Percentiles rank a stretch among this genome's conserved stretches.
Conservation (phyloP, 1,140 invertebrate genomes). For the Hydropsyche tenuis region DNA sequence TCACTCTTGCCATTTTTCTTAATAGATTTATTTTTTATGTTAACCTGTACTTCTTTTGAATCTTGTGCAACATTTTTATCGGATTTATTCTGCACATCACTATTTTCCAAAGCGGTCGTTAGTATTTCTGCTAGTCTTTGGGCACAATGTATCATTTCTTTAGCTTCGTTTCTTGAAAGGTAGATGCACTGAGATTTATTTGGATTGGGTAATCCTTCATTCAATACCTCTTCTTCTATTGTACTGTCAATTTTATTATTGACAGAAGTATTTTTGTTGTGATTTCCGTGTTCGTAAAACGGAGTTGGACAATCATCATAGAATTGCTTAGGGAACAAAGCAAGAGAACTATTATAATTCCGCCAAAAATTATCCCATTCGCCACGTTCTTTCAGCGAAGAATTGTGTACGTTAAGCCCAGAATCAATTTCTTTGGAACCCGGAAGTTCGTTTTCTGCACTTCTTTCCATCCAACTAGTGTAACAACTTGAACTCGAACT, state of each 20-base stretch:
- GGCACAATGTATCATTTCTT: constrained; percentile 48
- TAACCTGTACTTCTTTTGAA: constrained; percentile 16
- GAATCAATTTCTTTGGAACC: not conserved
- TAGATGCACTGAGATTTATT: not conserved
- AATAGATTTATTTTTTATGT: not conserved
- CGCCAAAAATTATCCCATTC: constrained; percentile 48
- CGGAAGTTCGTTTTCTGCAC: constrained; percentile 32
- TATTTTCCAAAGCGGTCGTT: constrained; percentile 42
- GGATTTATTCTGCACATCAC: not conserved
- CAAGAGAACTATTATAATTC: constrained; percentile 47
- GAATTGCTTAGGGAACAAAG: constrained; percentile 44
- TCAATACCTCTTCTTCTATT: not conserved
- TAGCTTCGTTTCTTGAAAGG: constrained; percentile 39
- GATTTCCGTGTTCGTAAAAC: constrained; percentile 37
- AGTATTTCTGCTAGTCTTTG: constrained; percentile 48
- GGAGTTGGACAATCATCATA: constrained; percentile 49
- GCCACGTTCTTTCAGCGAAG: constrained; percentile 39
- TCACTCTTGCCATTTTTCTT: constrained; percentile 9
- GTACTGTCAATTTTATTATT: not conserved
- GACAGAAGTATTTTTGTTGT: not conserved
- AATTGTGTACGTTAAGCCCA: constrained; percentile 14
- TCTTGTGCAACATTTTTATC: not conserved
- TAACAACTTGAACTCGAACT: constrained; percentile 46
- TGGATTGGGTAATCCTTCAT: not conserved
- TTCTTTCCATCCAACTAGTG: constrained; percentile 43